A percentile compares a stretch with the other conserved stretches of the same genome.
Conservation (phyloP, 2,797 vertebrate species). For the Sciurus vulgaris region DNA sequence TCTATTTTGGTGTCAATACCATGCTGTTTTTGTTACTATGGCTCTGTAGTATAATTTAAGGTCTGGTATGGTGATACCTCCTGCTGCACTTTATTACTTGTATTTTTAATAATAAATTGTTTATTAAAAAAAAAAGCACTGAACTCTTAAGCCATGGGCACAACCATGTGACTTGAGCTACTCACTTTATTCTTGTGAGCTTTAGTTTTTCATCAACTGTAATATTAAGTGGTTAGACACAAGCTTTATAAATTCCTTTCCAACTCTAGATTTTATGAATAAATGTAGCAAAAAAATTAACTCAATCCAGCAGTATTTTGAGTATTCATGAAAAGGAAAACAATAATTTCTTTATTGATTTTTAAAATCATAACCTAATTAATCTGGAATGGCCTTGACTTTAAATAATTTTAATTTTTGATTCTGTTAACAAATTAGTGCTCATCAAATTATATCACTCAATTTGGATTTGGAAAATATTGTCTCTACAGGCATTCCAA, state of each 20-base stretch:
- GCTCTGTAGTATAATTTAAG: too few species aligned
- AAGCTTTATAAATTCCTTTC: slow-evolving; percentile 37
- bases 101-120: neutral
- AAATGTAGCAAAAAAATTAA: neutral
- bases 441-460: neutral
- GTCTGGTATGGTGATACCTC: too few species aligned
- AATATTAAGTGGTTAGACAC: neutral
- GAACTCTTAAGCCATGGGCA: neutral
- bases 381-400: neutral
- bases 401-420: slow-evolving; percentile 43
- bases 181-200: neutral
- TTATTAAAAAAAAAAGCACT: neutral
- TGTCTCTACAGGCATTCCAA: slow-evolving; percentile 4
- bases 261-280: slow-evolving; percentile 9
- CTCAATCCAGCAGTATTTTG: neutral
- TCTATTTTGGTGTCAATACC: too few species aligned
- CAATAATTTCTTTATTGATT: neutral
- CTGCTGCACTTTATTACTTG: neutral
- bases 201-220: neutral
- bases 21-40: too few species aligned
- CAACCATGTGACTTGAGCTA: neutral
- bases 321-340: neutral
- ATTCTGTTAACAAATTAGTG: neutral
- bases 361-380: slow-evolving; percentile 5
- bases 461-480: slow-evolving; percentile 20